A percentile compares a stretch with the other conserved stretches of the same genome.
Evolutionary conservation across 2,888 invertebrate species (phyloP).

Genomic region (Autographa pulchrina): DNA sequence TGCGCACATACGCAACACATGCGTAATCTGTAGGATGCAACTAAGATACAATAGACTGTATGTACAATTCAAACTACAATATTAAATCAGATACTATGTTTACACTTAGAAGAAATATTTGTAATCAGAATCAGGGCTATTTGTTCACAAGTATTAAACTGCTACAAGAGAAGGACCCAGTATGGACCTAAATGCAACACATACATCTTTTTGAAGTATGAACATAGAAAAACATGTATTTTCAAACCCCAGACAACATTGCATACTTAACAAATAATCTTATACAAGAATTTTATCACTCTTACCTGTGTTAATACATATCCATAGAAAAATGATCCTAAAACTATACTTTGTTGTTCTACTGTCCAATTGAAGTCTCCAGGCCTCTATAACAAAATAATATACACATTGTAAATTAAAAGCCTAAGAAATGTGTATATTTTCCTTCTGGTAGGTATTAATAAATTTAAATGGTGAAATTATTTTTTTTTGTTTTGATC

Average conservation of each 20-base stretch:
- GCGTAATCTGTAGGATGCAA: neutral
- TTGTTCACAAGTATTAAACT: too few relatives aligned
- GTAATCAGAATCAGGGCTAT: neutral
- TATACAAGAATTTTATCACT: neutral
- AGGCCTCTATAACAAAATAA: constrained; percentile 84
- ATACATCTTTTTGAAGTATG: too few relatives aligned
- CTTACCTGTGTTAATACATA: constrained; percentile 94
- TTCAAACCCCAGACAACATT: too few relatives aligned
- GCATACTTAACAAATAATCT: too few relatives aligned
- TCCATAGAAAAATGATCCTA: constrained; percentile 95
- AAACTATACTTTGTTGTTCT: constrained; percentile 93
- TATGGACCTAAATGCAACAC: neutral
- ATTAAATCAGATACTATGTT: neutral
- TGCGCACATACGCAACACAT: neutral
- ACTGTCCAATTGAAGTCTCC: constrained; percentile 95
- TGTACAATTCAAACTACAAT: too few relatives aligned
- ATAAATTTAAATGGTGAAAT: too few relatives aligned
- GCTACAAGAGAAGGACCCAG: neutral
- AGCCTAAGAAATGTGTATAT: too few relatives aligned
- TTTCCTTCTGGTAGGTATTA: too few relatives aligned
- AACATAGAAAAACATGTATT: too few relatives aligned
- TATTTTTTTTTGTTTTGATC: too few relatives aligned
- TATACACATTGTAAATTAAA: neutral
- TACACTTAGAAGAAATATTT: neutral
- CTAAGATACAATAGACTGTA: neutral